These are phyloP conservation scores for Calyptomena viridis DNA, from an alignment of 2,113 vertebrate species.

Conservation along the genomic window DNA sequence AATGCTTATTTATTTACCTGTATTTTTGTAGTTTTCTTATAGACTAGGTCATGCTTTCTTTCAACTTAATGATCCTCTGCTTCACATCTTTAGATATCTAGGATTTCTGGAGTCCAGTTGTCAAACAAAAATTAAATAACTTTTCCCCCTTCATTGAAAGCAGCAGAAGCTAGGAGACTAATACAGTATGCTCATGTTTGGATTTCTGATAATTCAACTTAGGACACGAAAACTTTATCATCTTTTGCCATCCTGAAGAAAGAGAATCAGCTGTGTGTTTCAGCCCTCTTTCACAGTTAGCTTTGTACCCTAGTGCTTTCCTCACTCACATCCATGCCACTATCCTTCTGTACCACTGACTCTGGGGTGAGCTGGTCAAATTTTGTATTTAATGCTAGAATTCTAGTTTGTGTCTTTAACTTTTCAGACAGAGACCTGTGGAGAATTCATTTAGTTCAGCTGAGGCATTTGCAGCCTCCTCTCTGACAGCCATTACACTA, in stretches of 20 bases:
- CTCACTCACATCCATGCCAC: not conserved
- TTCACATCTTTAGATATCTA: not conserved
- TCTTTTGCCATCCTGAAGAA: not conserved
- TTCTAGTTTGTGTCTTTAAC: not conserved
- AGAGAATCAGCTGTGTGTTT: not conserved
- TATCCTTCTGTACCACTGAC: not conserved
- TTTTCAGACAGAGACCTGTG: not conserved
- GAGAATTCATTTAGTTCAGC: conserved; percentile 29
- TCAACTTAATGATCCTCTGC: not conserved
- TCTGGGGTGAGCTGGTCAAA: not conserved
- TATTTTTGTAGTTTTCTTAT: not conserved
- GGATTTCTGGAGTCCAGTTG: not conserved
- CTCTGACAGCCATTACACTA: conserved; percentile 7
- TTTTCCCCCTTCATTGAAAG: not conserved
- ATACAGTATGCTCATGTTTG: not conserved
- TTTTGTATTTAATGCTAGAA: conserved; percentile 1
- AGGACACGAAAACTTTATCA: not conserved
- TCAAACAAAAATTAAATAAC: not conserved
- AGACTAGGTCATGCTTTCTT: not conserved
- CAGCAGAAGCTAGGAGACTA: not conserved
- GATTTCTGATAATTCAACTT: conserved; percentile 19
- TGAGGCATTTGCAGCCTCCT: not conserved
- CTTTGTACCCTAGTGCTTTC: not conserved
- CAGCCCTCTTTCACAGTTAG: not conserved
- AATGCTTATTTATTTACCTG: not conserved